phyloP scores from a whole-genome alignment of 2,113 vertebrate species.

The Centropristis striata region DNA sequence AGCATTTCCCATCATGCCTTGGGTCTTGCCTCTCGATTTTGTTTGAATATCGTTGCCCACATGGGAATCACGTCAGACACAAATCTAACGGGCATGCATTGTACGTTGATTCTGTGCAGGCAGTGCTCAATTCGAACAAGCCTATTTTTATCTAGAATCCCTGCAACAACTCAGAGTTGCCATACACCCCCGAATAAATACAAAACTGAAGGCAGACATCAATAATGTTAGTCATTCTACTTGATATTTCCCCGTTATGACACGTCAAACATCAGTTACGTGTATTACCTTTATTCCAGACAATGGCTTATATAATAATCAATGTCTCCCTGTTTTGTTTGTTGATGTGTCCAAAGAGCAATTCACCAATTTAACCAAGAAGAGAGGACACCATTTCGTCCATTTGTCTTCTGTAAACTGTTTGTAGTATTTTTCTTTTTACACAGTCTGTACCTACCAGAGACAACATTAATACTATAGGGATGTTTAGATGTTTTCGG shows the following conservation, averaged over 20 bases:
- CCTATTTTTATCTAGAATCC: no score
- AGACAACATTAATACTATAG: not conserved
- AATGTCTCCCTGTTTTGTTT: conserved; percentile 2
- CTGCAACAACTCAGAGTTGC: no score
- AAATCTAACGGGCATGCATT: no score
- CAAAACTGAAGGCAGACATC: not conserved
- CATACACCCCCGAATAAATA: not conserved
- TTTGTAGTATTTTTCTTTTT: conserved; percentile 24
- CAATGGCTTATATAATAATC: not conserved
- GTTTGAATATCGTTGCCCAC: no score
- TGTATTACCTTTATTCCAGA: not conserved
- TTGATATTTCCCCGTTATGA: not conserved
- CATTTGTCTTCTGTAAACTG: not conserved
- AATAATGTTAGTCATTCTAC: not conserved
- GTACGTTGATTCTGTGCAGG: no score
- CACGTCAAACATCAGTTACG: not conserved
- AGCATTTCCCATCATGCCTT: no score
- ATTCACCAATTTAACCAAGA: not conserved
- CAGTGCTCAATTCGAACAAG: no score
- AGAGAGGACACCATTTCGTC: not conserved
- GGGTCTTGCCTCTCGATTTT: no score
- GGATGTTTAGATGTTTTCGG: conserved; percentile 9
- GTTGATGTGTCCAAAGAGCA: conserved; percentile 25
- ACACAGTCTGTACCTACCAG: conserved; percentile 7
- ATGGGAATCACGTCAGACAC: no score